Evolutionary conservation across 1,140 invertebrate genomes (phyloP).

Genomic region (Aphidius ervi): DNA sequence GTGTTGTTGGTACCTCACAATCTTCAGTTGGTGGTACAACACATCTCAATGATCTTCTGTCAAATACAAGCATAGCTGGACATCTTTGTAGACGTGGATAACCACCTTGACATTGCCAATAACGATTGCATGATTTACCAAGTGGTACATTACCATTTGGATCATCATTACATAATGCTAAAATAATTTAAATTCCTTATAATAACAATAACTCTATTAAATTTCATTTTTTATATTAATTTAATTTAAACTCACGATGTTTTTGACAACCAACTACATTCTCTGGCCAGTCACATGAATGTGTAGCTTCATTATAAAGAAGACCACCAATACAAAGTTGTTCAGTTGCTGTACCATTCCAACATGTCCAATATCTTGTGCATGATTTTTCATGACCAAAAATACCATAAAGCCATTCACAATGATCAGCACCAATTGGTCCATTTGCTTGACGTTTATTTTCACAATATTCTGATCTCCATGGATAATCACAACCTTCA

Average conservation of each 20-base stretch:
- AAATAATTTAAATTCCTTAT: background rate
- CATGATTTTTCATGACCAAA: constrained; percentile 90
- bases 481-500: constrained; percentile 84
- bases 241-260: constrained; percentile 72
- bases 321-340: constrained; percentile 90
- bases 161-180: constrained; percentile 86
- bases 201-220: constrained; percentile 2
- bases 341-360: constrained; percentile 89
- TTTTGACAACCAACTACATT: constrained; percentile 90
- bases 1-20: constrained; percentile 77
- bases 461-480: constrained; percentile 83
- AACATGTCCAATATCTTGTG: constrained; percentile 90
- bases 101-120: constrained; percentile 90
- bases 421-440: constrained; percentile 79
- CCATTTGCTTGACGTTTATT: constrained; percentile 72
- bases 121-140: constrained; percentile 87
- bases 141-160: constrained; percentile 73
- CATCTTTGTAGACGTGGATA: constrained; percentile 86
- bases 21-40: constrained; percentile 85
- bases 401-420: constrained; percentile 89
- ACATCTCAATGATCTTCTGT: constrained; percentile 75
- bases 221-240: constrained; percentile 20
- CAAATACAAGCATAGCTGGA: constrained; percentile 86
- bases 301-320: constrained; percentile 84
- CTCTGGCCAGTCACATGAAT: constrained; percentile 90